phyloP scores from a whole-genome alignment of 2,797 vertebrate genomes.

The Phoxinus dragarum region DNA sequence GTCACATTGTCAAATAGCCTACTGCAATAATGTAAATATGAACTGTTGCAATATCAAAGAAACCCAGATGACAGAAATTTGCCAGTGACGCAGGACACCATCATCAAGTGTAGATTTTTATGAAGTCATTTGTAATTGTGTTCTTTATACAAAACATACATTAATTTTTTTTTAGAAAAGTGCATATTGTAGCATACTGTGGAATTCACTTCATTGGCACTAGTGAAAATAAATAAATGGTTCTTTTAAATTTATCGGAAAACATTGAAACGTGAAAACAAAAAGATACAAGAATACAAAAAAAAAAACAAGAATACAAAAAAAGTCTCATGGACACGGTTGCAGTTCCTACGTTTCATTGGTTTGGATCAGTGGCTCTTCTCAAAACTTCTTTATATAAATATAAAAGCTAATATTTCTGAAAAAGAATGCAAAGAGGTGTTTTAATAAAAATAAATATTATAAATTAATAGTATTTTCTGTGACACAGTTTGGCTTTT shows the following conservation, averaged over 20 bases:
- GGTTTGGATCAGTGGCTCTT: conserved; percentile 16
- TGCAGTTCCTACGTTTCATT: neutral
- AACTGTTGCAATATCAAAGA: neutral
- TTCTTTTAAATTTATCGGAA: neutral
- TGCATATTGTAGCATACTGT: conserved; percentile 3
- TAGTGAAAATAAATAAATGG: conserved; percentile 21
- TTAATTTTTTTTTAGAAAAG: neutral
- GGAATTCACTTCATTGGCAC: neutral
- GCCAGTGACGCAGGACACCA: neutral
- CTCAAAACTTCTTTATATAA: conserved; percentile 1
- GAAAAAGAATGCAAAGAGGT: neutral
- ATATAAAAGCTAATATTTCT: conserved; percentile 29
- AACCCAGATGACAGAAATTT: neutral
- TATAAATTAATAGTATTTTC: neutral
- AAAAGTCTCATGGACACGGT: neutral
- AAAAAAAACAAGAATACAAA: neutral
- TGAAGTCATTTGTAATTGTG: neutral
- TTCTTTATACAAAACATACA: neutral
- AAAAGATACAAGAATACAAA: neutral
- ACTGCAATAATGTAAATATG: neutral
- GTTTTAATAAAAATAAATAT: neutral
- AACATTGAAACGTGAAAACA: neutral
- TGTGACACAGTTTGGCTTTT: neutral
- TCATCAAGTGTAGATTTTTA: neutral
- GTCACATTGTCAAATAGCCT: neutral